Evolutionary conservation across 2,797 vertebrate species (phyloP), one percentile per base, ranked within the genome.

Genomic region (Esox masquinongy): DNA sequence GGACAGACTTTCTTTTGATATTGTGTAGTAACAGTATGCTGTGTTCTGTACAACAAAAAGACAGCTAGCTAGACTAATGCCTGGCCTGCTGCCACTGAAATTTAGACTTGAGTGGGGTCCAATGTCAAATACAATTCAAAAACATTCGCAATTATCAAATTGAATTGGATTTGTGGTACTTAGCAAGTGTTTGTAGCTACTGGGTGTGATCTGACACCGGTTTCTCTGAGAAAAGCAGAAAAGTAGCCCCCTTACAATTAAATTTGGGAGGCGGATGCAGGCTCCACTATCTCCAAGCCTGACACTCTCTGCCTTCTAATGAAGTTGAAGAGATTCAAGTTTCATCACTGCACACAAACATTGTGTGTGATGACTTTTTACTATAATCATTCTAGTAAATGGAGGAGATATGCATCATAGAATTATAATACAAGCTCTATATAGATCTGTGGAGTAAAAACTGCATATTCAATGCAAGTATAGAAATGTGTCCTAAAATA

Each of bases 141-240:
- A 77, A 72, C 51, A 29, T 75, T 70, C 66, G 36, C 53, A 26
- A 70, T 79, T 24, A 70, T 79, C 77, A 88, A 89, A 88, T 76
- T 84, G 86, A 89, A 88, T 89, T 85, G 80, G 64, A 61, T 79
- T 51, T 80, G 78, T 80, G 75, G 72, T 80, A 83, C 83, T 77
- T 73, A 63, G 79, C 43, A 82, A 51, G 76, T 91, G 93, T 91
- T 92, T 92, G 87, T 88, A 91, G 89, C 80, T 77, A 61, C 66
- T 76, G 75, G 75, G 81, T 84, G 90, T 84, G 87, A 93, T 83
- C 82, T 83, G 88, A 92, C 88, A 89, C 86, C 83, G 70, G 71
- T 79, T 84, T 80, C 81, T 80, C 73, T 80, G 79, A 88, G 81
- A 74, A 74, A 91, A 85, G 81, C 73, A 82, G 91, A 90, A 89